A percentile compares a stretch with the other conserved stretches of the same genome.
Evolutionary conservation across 2,888 invertebrate species (phyloP).

Genomic region (Blera fallax): DNA sequence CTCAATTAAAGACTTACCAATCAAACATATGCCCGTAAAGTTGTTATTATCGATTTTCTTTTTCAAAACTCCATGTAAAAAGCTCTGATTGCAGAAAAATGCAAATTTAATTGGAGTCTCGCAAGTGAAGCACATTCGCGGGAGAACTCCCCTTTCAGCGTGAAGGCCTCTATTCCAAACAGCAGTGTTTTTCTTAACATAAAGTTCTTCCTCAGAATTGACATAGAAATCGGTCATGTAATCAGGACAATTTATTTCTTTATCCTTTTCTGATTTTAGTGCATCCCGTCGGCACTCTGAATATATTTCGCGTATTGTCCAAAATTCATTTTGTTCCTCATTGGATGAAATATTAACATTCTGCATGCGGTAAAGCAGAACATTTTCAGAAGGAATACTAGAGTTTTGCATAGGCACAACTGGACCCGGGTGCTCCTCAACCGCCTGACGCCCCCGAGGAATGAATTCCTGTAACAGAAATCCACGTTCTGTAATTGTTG

Average conservation of each 20-base stretch:
- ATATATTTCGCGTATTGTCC: slow-evolving; percentile 84
- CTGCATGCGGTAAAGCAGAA: slow-evolving; percentile 87
- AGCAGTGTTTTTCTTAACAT: slow-evolving; percentile 91
- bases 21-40: slow-evolving; percentile 77
- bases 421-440: slow-evolving; percentile 89
- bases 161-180: slow-evolving; percentile 87
- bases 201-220: slow-evolving; percentile 92
- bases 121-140: slow-evolving; percentile 87
- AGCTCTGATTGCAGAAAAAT: slow-evolving; percentile 86
- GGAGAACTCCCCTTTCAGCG: slow-evolving; percentile 75
- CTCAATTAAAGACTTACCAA: slow-evolving; percentile 73
- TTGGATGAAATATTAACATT: slow-evolving; percentile 89
- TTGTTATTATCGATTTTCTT: slow-evolving; percentile 24
- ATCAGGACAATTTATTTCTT: slow-evolving; percentile 69
- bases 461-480: slow-evolving; percentile 87
- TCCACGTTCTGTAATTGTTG: neutral
- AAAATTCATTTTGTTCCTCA: slow-evolving; percentile 82
- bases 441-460: slow-evolving; percentile 92
- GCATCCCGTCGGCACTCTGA: slow-evolving; percentile 81
- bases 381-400: slow-evolving; percentile 84
- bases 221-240: slow-evolving; percentile 80
- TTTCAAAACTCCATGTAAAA: slow-evolving; percentile 82
- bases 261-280: slow-evolving; percentile 67
- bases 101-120: slow-evolving; percentile 92
- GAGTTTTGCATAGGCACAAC: slow-evolving; percentile 83